phyloP scores from a whole-genome alignment of 1,140 invertebrate genomes.

The Eriosoma lanigerum region DNA sequence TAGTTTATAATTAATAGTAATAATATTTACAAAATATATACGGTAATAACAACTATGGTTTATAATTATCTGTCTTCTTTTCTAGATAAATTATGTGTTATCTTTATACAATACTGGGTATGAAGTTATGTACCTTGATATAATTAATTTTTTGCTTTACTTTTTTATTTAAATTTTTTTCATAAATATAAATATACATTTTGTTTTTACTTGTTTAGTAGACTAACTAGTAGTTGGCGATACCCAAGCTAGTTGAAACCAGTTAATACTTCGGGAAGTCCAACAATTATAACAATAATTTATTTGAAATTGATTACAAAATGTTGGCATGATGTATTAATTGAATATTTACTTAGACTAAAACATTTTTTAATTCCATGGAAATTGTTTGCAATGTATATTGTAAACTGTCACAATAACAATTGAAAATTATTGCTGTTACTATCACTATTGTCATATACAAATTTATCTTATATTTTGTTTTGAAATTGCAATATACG shows the following conservation, averaged over 20 bases:
- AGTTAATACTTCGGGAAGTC: not conserved
- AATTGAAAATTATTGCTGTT: not conserved
- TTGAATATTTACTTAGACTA: slow-evolving; percentile 18
- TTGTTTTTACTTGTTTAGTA: slow-evolving; percentile 40
- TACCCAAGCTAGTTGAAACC: slow-evolving; percentile 37
- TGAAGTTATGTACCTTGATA: slow-evolving; percentile 14
- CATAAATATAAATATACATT: too few species aligned
- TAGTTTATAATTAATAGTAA: too few species aligned
- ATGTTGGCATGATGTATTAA: slow-evolving; percentile 9
- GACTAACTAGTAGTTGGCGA: not conserved
- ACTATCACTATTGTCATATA: not conserved
- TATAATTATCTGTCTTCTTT: too few species aligned
- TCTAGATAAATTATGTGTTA: too few species aligned
- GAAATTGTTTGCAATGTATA: slow-evolving; percentile 22
- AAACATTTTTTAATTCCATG: not conserved
- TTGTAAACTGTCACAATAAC: slow-evolving; percentile 17
- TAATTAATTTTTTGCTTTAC: too few species aligned
- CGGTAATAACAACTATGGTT: too few species aligned
- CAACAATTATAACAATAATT: slow-evolving; percentile 22
- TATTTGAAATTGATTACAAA: slow-evolving; percentile 44
- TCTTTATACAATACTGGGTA: too few species aligned
- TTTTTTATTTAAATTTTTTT: not conserved
- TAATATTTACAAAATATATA: too few species aligned
- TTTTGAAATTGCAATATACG: not conserved
- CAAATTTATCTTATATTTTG: not conserved